Evolutionary conservation across 1,140 invertebrate genomes (phyloP), one percentile per base, ranked within the genome.

Genomic region (Drosophila paulistorum): DNA sequence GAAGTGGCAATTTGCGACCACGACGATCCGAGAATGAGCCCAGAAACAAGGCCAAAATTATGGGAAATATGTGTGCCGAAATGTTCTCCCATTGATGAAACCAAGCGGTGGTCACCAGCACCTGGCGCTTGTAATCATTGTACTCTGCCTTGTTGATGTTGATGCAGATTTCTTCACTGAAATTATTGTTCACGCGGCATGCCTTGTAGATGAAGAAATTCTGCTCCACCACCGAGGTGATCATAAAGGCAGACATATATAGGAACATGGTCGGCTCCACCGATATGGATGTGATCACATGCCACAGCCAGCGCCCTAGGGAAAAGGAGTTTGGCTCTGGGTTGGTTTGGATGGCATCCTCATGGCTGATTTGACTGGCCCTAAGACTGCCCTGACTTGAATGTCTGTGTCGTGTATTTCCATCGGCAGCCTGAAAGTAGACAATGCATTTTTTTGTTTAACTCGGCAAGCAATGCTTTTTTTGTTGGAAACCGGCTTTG

Each of bases 161-260:
- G 23, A 93, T 90, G 79, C 96, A 96, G 13, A 95, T 92, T 14
- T 95, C 94, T 33, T 93, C 91, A 33, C 94, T 94, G 51, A 94
- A 94, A 3, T 94, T 94, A 65, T 96, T 94, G 84, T 97, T 95
- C 0, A 96, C 94, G 0, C 92, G 92, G 64, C 96, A 97, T 0
- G 96, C 94, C 92, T 95, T 96, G 79, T 96, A 92, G 1, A 96
- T 92, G 81, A 95, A 96, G 77, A 96, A 95, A 3, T 94, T 94
- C 90, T 96, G 95, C 80, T 96, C 96, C n/a, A 96, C 93, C 0
- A 97, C 95, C 30, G 94, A 94, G 1, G 96, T 96, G 51, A 94
- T 93, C 95, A 96, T 96, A 77, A 94, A 96, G 1, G 96, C 96
- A 93, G 96, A 94, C 95, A 96, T 96, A 77, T 96, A 96, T 0